Base-by-base conservation (phyloP, 2,113 vertebrate species). In the Pipra filicauda region DNA sequence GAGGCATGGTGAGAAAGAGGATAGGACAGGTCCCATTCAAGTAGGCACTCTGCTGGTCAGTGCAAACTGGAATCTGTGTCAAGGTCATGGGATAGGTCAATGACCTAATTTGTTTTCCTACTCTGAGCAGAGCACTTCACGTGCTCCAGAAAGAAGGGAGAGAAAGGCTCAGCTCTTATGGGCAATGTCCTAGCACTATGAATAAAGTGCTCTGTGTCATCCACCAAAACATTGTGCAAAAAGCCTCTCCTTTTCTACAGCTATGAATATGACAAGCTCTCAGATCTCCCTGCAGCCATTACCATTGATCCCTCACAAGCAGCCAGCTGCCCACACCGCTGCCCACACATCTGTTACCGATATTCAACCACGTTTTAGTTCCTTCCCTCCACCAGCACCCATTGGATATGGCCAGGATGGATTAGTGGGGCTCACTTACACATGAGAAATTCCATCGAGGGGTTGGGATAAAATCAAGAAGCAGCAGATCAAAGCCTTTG, bases 41-140 rank as follows among this genome's bases (percentile, higher is more conserved):
- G 61, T 58, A 95, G 92, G 81, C 10, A 0, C 84, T 97, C 69
- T 92, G 88, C 78, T 95, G 92, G 91, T 97, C 95, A 95, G 81
- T 78, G 77, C 69, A 89, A 97, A 87, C 59, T 79, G 82, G 91
- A 97, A 97, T 97, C 97, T 93, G 91, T 97, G 96, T 97, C 92
- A 97, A 97, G 97, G 97, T 97, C 96, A 96, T 95, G 94, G 97
- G 97, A 97, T 97, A 97, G 97, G 96, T 94, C 95, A 95, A 9
- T 91, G 93, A 96, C 97, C 96, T 94, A 89, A 93, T 95, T 93
- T 95, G 79, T 92, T 96, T 97, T 88, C 75, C 74, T 93, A 51
- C n/a, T 95, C 9, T 46, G 84, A 93, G 69, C 22, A 75, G 79
- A 89, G 92, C 39, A 52, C 65, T 94, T 95, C 51, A 21, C n/a